Evolutionary conservation across 2,113 vertebrate species (phyloP).

Genomic region (Mastomys coucha): DNA sequence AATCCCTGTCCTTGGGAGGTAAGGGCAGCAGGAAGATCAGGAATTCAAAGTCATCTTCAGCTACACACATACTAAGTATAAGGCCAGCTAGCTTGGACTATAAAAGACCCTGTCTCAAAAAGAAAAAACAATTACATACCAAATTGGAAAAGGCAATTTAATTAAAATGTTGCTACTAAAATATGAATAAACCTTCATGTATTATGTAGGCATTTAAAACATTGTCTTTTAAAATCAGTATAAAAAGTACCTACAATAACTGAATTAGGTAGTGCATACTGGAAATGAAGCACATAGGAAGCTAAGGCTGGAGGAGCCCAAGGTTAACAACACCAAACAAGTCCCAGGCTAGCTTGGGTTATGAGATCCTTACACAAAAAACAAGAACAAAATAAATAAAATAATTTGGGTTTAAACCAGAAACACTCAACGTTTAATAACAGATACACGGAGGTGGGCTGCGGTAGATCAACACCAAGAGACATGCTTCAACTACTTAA

Average conservation of each 20-base stretch:
- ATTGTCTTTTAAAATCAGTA: constrained; percentile 31
- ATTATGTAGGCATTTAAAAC: constrained; percentile 38
- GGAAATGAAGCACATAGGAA: background rate
- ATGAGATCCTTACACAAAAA: background rate
- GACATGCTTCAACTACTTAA: background rate
- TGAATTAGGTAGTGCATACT: too few relatives aligned
- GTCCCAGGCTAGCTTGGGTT: background rate
- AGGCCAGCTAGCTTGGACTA: background rate
- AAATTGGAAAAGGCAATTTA: background rate
- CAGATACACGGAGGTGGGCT: background rate
- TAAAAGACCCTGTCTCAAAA: background rate
- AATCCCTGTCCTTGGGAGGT: background rate
- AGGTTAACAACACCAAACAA: background rate
- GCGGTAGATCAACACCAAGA: background rate
- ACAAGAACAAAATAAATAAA: background rate
- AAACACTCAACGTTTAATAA: background rate
- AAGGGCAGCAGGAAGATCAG: background rate
- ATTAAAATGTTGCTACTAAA: constrained; percentile 34
- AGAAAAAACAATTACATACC: background rate
- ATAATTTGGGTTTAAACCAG: background rate
- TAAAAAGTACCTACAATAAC: background rate
- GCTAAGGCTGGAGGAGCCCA: background rate
- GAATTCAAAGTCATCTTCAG: background rate
- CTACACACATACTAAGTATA: background rate
- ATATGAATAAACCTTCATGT: constrained; percentile 34